phyloP scores from a whole-genome alignment of 2,888 invertebrate genomes.

The Lissocephala sabroskyi region DNA sequence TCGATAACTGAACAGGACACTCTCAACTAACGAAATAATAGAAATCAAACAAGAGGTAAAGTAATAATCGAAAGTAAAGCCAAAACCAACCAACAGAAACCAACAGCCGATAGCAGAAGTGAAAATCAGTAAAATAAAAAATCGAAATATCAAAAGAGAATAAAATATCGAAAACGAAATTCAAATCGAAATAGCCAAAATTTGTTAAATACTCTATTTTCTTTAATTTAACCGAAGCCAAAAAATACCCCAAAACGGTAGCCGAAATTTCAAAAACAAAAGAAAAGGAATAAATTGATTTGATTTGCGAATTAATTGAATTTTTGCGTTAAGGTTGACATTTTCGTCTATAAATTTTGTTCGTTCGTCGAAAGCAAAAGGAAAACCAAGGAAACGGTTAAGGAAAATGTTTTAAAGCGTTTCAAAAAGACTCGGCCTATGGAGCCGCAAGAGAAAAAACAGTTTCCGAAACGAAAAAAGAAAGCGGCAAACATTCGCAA shows the following conservation, averaged over 20 bases:
- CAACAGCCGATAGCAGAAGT: conserved; percentile 16
- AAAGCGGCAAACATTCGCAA: conserved; percentile 8
- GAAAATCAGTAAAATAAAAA: conserved; percentile 8
- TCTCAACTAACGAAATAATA: conserved; percentile 20
- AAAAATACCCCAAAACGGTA: conserved; percentile 10
- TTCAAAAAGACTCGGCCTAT: no score
- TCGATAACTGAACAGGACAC: conserved; percentile 23
- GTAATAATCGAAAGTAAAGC: conserved; percentile 39
- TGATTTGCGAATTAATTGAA: conserved; percentile 44
- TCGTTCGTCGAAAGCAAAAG: conserved; percentile 38
- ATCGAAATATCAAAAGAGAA: conserved; percentile 9
- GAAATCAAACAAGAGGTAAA: conserved; percentile 23
- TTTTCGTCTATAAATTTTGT: conserved; percentile 60
- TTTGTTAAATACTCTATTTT: conserved; percentile 56
- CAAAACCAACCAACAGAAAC: conserved; percentile 35
- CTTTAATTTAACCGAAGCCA: conserved; percentile 16
- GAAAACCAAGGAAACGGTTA: no score
- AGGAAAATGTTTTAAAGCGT: no score
- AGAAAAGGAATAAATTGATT: conserved; percentile 16
- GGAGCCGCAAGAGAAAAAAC: no score
- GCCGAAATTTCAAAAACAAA: conserved; percentile 22
- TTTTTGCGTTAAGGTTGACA: conserved; percentile 53
- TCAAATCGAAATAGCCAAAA: conserved; percentile 59
- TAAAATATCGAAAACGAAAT: conserved; percentile 20
- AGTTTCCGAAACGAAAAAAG: conserved; percentile 9